A percentile compares a stretch with the other conserved stretches of the same genome.
Evolutionary conservation across 2,888 invertebrate species (phyloP).

Genomic region (Carcina quercana): DNA sequence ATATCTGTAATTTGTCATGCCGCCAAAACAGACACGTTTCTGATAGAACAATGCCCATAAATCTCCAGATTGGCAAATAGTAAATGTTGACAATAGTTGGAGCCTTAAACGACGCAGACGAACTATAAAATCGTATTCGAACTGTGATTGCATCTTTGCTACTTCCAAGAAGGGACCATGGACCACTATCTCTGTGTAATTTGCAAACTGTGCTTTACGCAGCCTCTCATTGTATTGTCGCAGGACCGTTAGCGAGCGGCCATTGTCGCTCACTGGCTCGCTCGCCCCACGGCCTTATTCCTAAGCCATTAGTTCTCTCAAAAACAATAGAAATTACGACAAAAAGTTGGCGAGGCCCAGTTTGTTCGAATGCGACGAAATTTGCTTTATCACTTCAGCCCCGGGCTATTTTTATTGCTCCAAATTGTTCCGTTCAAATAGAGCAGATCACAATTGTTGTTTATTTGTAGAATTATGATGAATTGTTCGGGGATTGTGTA

Average conservation of each 20-base stretch:
- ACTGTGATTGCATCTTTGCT: slow-evolving; percentile 7
- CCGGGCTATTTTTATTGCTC: slow-evolving; percentile 23
- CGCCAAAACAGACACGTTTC: too few relatives aligned
- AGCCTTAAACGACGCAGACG: too few relatives aligned
- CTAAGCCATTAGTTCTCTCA: slow-evolving; percentile 8
- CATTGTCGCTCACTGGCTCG: slow-evolving; percentile 6
- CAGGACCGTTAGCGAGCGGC: slow-evolving; percentile 9
- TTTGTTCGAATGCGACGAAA: slow-evolving; percentile 2
- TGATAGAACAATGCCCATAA: too few relatives aligned
- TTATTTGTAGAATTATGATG: too few relatives aligned
- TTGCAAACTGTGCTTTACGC: slow-evolving; percentile 11
- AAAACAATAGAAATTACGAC: slow-evolving; percentile 6
- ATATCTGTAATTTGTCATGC: too few relatives aligned
- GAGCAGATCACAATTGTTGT: slow-evolving; percentile 20
- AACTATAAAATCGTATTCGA: slow-evolving; percentile 4
- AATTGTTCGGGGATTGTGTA: too few relatives aligned
- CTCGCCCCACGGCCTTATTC: slow-evolving; percentile 1
- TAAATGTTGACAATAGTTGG: too few relatives aligned
- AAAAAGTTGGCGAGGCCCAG: slow-evolving; percentile 3
- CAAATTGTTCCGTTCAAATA: slow-evolving; percentile 27
- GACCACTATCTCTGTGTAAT: slow-evolving; percentile 7
- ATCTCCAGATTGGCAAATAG: too few relatives aligned
- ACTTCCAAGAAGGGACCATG: slow-evolving; percentile 8
- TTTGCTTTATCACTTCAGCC: slow-evolving; percentile 17
- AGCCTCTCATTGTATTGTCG: slow-evolving; percentile 11